Conservation (phyloP, 2,888 invertebrate genomes). For the Synergus laeviventris region DNA sequence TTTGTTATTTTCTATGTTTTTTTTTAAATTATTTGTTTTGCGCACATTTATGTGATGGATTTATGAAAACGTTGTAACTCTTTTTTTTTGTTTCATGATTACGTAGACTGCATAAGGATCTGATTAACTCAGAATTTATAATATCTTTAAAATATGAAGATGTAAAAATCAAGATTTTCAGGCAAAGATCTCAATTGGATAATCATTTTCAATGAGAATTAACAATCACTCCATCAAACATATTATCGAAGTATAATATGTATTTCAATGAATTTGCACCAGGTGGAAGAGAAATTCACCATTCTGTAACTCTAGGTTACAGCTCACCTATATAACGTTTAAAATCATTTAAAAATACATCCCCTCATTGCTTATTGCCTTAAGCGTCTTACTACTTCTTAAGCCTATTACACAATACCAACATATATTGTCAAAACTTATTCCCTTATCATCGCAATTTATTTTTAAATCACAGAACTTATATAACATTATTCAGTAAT, state of each 20-base stretch:
- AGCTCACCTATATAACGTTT: conserved; percentile 24
- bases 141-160: background rate
- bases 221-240: background rate
- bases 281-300: conserved; percentile 6
- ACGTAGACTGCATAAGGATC: background rate
- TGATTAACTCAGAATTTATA: conserved; percentile 4
- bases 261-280: conserved; percentile 15
- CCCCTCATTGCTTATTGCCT: conserved; percentile 16
- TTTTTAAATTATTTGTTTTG: background rate
- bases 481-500: conserved; percentile 5
- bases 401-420: background rate
- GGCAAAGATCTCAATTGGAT: conserved; percentile 10
- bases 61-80: background rate
- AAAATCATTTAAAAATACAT: conserved; percentile 13
- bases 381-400: conserved; percentile 5
- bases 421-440: background rate
- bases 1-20: conserved; percentile 3
- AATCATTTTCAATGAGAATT: conserved; percentile 1
- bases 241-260: background rate
- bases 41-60: background rate
- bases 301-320: conserved; percentile 15
- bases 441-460: background rate
- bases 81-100: background rate
- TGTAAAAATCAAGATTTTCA: background rate
- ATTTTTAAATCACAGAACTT: conserved; percentile 18